Conservation (phyloP, 2,113 vertebrate species). For the Peromyscus leucopus region DNA sequence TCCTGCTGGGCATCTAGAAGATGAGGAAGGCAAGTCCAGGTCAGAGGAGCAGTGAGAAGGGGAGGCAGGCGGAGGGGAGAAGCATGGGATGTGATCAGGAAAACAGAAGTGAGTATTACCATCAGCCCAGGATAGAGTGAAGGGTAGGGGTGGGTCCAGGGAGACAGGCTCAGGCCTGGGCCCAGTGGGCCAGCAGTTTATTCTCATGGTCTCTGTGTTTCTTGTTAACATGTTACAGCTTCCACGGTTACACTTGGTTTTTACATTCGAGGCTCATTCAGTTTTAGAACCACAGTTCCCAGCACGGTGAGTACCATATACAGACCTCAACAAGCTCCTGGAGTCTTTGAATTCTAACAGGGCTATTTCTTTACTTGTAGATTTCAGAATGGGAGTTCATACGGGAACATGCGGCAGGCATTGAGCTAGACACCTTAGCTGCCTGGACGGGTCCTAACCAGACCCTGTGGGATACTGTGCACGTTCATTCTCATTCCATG, state of each 20-base stretch:
- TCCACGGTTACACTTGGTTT: neutral
- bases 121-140: fast-evolving
- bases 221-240: neutral
- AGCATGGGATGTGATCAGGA: neutral
- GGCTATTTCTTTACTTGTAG: neutral
- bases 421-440: neutral
- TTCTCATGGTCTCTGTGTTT: neutral
- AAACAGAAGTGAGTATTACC: fast-evolving
- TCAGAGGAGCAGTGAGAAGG: neutral
- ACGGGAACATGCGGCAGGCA: neutral
- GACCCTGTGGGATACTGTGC: no score
- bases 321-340: neutral
- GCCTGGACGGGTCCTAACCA: neutral
- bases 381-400: neutral
- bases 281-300: neutral
- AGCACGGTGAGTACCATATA: neutral
- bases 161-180: fast-evolving
- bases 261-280: neutral
- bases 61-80: neutral
- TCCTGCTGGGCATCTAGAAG: neutral
- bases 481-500: neutral
- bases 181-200: neutral
- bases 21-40: neutral
- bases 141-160: fast-evolving
- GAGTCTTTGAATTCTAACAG: neutral